phyloP scores from a whole-genome alignment of 2,888 invertebrate genomes.

The Diarsia rubi region DNA sequence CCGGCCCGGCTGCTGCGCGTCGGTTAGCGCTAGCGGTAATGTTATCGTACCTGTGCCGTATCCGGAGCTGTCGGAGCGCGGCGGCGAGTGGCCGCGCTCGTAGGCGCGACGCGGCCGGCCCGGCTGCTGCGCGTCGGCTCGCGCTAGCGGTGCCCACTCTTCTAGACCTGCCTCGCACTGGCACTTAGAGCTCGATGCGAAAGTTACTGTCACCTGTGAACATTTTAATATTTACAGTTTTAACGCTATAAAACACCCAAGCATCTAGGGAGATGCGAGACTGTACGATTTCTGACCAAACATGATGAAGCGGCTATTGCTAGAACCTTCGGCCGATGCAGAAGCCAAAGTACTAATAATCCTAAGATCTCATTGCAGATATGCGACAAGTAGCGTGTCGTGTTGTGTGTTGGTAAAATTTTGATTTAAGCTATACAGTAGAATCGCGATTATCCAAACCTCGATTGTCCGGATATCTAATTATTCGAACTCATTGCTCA shows the following conservation, averaged over 20 bases:
- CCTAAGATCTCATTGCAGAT: not conserved
- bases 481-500: too few relatives aligned
- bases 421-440: too few relatives aligned
- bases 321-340: not conserved
- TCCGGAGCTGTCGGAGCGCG: constrained; percentile 95
- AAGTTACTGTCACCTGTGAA: constrained; percentile 92
- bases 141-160: constrained; percentile 79
- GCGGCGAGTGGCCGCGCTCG: constrained; percentile 95
- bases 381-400: not conserved
- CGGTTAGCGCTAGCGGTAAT: constrained; percentile 63
- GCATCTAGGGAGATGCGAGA: not conserved
- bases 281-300: not conserved
- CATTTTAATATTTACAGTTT: not conserved
- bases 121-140: constrained; percentile 88
- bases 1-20: constrained; percentile 87
- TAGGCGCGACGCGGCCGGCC: constrained; percentile 92
- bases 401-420: too few relatives aligned
- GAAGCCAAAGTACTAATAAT: not conserved
- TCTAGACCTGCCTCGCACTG: constrained; percentile 86
- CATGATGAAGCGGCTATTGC: not conserved
- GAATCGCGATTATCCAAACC: too few relatives aligned
- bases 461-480: too few relatives aligned
- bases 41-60: constrained; percentile 93
- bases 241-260: not conserved
- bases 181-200: constrained; percentile 90